Evolutionary conservation across 1,140 invertebrate species (phyloP), one percentile per base, ranked within the genome.

Genomic region (Acyrthosiphon pisum): DNA sequence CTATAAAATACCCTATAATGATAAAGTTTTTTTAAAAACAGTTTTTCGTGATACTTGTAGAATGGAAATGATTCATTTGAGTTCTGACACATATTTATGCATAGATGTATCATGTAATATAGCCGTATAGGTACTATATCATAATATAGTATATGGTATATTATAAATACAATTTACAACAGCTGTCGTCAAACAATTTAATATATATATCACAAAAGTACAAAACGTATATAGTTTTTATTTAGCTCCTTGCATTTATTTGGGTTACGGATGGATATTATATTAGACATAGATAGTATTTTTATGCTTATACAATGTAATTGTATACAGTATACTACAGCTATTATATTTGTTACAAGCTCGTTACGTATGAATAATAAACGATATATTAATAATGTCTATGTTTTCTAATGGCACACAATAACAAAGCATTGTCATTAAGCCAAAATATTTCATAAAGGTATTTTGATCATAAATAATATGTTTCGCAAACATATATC

Each of bases 391-490:
- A 89, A 87, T 53, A 89, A 50, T 53, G 48, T 30, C 37, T 37
- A 44, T 48, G 84, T 48, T 87, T 30, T 87, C 44, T 41, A 41
- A 44, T 86, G 83, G 83, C 83, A 86, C 83, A 23, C 37, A 86
- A 86, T 30, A 86, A 86, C 37, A 44, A 86, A 86, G 83, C 23
- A 41, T 86, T 87, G 86, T 53, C 46, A 53, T 89, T 35, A 53
- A 35, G 87, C 87, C 48, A 89, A 89, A 89, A 89, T 89, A 89
- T 89, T 89, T 89, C 48, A 53, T 35, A 23, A 88, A 88, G 44
- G 46, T 88, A 50, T 50, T 48, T 37, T 37, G 44, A 88, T 88
- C 86, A 37, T 89, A 53, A 89, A 89, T n/a, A 37, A 50, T 68
- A 14, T 53, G 87, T 89, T 89, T 53, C 87, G 87, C 35, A 89